Base-by-base conservation (phyloP, 2,797 vertebrate genomes). In the Acridotheres tristis region DNA sequence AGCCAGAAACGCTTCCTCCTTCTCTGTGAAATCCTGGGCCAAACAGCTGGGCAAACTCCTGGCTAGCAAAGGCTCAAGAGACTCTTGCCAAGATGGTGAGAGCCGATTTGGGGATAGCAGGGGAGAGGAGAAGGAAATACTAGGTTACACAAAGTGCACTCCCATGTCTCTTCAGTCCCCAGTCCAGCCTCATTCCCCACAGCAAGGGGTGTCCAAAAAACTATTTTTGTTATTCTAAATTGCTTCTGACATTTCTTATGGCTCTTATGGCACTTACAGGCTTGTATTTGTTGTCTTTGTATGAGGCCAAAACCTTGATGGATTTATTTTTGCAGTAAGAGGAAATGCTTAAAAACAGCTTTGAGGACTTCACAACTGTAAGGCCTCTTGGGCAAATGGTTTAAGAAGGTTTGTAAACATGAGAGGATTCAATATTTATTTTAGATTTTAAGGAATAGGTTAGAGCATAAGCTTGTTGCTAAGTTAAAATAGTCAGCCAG, bases 281-380 rank as follows among this genome's bases (percentile, higher is more conserved):
- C 61, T 90, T 93, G 18, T 30, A 36, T 55, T 86, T 80, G 62
- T 68, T 93, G 83, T 55, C 76, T 79, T 80, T 79, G 85, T 69
- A 69, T 66, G 77, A 94, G 83, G 93, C 83, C 6, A 34, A 91
- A 95, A 95, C 79, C 32, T 73, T 88, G 77, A 95, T 43, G 67
- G 80, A 93, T 94, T 94, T 91, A 84, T 86, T 84, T 88, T 76
- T 91, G 45, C 75, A 85, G 22, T 61, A 79, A 67, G 67, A 93
- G 59, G 89, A 96, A 95, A 94, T 63, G 50, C 77, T 88, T 85
- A 63, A 94, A 89, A 29, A 78, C 65, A 93, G 92, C n/a, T 84
- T 76, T 18, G 63, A 88, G 58, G 63, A 74, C 89, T 86, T 90
- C 67, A 40, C 61, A 91, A 94, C 29, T 85, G 23, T 42, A 82